These are phyloP conservation scores for Boloria euphrosyne DNA, from an alignment of 2,888 invertebrate genomes.

Conservation along the genomic window DNA sequence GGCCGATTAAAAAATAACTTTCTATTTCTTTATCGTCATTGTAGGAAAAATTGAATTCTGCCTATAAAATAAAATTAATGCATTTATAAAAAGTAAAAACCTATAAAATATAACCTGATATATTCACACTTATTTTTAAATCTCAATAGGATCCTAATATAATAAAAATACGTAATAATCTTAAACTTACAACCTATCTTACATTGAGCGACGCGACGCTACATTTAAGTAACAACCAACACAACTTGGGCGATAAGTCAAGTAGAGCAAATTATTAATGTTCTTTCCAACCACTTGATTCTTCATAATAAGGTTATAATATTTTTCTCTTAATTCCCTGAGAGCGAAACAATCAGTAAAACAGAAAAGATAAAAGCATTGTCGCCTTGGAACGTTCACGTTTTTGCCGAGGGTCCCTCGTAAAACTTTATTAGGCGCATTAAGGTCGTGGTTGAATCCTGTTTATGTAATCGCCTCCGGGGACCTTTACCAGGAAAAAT, in stretches of 20 bases:
- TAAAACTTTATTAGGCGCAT: slow-evolving; percentile 82
- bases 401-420: slow-evolving; percentile 79
- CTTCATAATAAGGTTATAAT: slow-evolving; percentile 41
- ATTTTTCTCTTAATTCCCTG: slow-evolving; percentile 63
- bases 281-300: slow-evolving; percentile 11
- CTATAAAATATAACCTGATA: too few species aligned
- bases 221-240: neutral
- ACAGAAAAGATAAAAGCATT: slow-evolving; percentile 80
- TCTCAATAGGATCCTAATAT: too few species aligned
- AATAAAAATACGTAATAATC: too few species aligned
- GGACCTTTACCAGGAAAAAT: slow-evolving; percentile 79
- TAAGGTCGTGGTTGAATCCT: slow-evolving; percentile 82
- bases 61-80: too few species aligned
- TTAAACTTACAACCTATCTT: too few species aligned
- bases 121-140: too few species aligned
- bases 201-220: too few species aligned
- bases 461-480: slow-evolving; percentile 81
- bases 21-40: neutral
- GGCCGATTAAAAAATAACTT: slow-evolving; percentile 49
- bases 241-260: slow-evolving; percentile 10
- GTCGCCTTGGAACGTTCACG: slow-evolving; percentile 79
- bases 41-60: neutral
- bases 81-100: too few species aligned
- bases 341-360: slow-evolving; percentile 74
- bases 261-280: neutral